Evolutionary conservation across 2,797 vertebrate species (phyloP), one percentile per base, ranked within the genome.

Genomic region (Cirrhinus molitorella): DNA sequence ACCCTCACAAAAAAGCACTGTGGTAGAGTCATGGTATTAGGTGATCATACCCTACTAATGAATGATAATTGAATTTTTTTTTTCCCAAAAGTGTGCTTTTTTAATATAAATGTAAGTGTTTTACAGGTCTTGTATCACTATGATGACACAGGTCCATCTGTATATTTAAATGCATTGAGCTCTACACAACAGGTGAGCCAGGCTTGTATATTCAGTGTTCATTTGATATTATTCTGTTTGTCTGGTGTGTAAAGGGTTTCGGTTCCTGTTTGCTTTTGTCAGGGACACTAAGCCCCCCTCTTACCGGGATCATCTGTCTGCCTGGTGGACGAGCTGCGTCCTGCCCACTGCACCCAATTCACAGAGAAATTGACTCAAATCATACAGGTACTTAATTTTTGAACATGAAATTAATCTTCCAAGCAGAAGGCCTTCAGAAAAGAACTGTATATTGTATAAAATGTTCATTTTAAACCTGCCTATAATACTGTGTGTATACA

Each of bases 211-310:
- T 67, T 87, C 78, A 81, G 55, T 83, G 47, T 83, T 88, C 65
- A 74, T 85, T 87, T 89, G 84, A 88, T 85, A 85, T 84, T 72
- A 82, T 70, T 74, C 74, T 75, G 77, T 88, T 89, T 89, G 85
- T 86, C 78, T 77, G 66, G 25, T 85, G 83, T 78, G 70, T 84
- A 71, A 81, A 72, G 37, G 86, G 89, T 88, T 90, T 85, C 89
- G 88, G 85, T 88, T 90, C 86, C 89, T 88, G 89, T 91, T 88
- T 88, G 79, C 81, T 83, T 67, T 40, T 87, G 88, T 86, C 80
- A 87, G 91, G 81, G 89, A 91, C 88, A 51, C 28, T 88, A 88
- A 88, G 83, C 68, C 31, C 82, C 55, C 83, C 86, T 85, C 86
- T 87, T 84, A 88, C 80, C 28, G 19, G 67, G 80, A 89, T 88